phyloP scores from a whole-genome alignment of 2,797 vertebrate genomes.

The Anas acuta region DNA sequence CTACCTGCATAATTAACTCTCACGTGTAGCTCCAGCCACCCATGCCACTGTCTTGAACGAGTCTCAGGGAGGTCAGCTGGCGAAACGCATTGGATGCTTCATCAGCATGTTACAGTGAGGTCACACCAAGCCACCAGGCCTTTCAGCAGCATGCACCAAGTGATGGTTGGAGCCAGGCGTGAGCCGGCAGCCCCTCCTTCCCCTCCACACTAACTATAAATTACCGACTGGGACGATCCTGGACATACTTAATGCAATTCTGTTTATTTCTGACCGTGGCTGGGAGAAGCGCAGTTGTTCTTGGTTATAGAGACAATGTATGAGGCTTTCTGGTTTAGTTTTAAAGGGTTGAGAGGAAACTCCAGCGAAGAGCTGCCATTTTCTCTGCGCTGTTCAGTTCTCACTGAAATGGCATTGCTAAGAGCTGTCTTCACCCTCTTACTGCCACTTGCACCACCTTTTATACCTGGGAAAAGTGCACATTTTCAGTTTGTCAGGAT shows the following conservation, averaged over 20 bases:
- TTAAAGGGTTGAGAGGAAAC: background rate
- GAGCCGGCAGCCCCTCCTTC: background rate
- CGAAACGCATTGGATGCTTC: fast-evolving
- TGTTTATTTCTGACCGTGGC: background rate
- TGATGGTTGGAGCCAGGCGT: fast-evolving
- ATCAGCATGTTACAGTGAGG: fast-evolving
- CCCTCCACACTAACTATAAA: background rate
- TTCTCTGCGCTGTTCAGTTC: background rate
- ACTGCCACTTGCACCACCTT: background rate
- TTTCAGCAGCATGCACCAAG: fast-evolving
- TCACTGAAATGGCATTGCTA: background rate
- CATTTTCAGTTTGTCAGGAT: background rate
- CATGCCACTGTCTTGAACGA: fast-evolving
- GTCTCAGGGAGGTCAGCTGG: background rate
- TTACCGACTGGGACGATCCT: background rate
- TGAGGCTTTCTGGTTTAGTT: background rate
- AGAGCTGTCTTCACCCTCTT: fast-evolving
- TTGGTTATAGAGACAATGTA: background rate
- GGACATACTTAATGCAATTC: fast-evolving
- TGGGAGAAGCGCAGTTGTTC: background rate
- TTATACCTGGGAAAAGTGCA: background rate
- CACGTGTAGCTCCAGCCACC: fast-evolving
- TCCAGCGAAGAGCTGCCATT: background rate
- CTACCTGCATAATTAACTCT: background rate
- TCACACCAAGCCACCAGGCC: fast-evolving